Evolutionary conservation across 1,140 invertebrate genomes (phyloP).

Genomic region (Diabrotica virgifera): DNA sequence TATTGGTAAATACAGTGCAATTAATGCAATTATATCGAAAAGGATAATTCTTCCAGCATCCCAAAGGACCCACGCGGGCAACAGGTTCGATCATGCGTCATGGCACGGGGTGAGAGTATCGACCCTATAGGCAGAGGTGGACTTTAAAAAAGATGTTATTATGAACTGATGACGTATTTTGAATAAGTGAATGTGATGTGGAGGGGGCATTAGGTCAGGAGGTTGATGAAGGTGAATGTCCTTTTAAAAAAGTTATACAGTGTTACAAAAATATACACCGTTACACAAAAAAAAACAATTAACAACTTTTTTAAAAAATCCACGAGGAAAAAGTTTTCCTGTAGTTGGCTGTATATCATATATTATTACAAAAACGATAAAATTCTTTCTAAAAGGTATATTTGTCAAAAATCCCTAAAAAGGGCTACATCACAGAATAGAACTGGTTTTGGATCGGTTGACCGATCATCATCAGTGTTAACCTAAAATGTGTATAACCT

Average conservation of each 20-base stretch:
- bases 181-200: not conserved
- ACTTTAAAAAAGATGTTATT: not conserved
- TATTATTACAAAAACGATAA: too few species aligned
- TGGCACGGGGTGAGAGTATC: conserved; percentile 12
- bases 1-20: not conserved
- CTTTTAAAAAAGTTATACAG: not conserved
- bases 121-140: conserved; percentile 20
- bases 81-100: conserved; percentile 37
- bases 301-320: too few species aligned
- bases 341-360: too few species aligned
- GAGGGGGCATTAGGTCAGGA: not conserved
- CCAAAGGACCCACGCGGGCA: conserved; percentile 28
- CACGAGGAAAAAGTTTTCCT: too few species aligned
- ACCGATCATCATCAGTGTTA: too few species aligned
- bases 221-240: not conserved
- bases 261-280: too few species aligned
- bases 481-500: too few species aligned
- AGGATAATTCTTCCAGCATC: conserved; percentile 30
- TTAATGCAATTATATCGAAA: conserved; percentile 15
- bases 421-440: too few species aligned
- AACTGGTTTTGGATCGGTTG: too few species aligned
- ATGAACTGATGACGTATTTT: not conserved
- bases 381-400: too few species aligned
- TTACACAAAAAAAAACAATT: too few species aligned
- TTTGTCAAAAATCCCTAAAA: too few species aligned